These are phyloP conservation scores for Gastrophryne carolinensis DNA, from an alignment of 2,797 vertebrate species.

Conservation along the genomic window DNA sequence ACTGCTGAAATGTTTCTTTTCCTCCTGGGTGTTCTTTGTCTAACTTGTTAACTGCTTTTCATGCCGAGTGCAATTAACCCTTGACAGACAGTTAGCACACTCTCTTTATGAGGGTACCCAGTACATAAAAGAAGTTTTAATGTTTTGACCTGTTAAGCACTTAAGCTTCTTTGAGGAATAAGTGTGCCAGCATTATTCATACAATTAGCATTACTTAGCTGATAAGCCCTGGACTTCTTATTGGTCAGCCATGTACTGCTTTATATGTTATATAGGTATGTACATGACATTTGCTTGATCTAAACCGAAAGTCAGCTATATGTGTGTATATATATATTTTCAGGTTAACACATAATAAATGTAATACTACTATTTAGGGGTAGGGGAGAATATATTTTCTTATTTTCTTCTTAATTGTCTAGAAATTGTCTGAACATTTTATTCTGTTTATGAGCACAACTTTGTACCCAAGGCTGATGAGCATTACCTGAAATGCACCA, in stretches of 20 bases:
- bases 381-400: too few relatives aligned
- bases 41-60: slow-evolving; percentile 92
- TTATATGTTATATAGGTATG: background rate
- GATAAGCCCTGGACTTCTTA: background rate
- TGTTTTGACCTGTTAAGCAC: slow-evolving; percentile 69
- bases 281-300: too few relatives aligned
- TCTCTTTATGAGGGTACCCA: slow-evolving; percentile 62
- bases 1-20: slow-evolving; percentile 77
- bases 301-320: too few relatives aligned
- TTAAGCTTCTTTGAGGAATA: slow-evolving; percentile 66
- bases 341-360: too few relatives aligned
- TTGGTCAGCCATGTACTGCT: background rate
- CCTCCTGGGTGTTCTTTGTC: slow-evolving; percentile 85
- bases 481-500: too few relatives aligned
- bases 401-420: too few relatives aligned
- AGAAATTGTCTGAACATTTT: too few relatives aligned
- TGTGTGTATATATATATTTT: too few relatives aligned
- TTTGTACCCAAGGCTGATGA: too few relatives aligned
- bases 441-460: too few relatives aligned
- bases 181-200: slow-evolving; percentile 14
- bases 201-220: slow-evolving; percentile 34
- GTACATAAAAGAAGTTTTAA: slow-evolving; percentile 71
- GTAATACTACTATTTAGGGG: too few relatives aligned
- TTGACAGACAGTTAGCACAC: slow-evolving; percentile 69
- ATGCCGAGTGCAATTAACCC: slow-evolving; percentile 87